Base-by-base conservation (phyloP, 2,888 invertebrate genomes). In the Lasioglossum zephyrum region DNA sequence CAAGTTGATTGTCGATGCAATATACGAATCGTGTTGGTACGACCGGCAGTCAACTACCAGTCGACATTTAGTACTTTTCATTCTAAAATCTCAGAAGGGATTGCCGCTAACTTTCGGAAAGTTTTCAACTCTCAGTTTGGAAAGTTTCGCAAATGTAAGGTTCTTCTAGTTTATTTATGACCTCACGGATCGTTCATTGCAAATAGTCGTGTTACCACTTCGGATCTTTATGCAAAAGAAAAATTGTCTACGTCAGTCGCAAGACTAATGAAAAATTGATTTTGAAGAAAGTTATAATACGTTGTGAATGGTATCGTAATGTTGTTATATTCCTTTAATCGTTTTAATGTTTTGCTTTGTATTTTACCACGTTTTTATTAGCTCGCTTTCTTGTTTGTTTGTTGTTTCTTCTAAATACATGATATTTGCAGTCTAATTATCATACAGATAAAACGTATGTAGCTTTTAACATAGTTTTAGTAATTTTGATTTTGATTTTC, bases 21-120 rank as follows among this genome's bases (percentile, higher is more conserved):
- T 87, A 0, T 92, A 92, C 49, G 70, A 87, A 18, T 74, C 77
- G 22, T n/a, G 77, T n/a, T 92, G 92, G 92, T 92, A 92, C 47
- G 53, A 88, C 3, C 74, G 74, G 31, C 26, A 82, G 9, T 79
- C 87, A 1, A 83, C 26, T 11, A 84, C 88, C 53, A 85, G 73
- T 4, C 86, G 81, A 39, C 53, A 79, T n/a, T 18, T 91, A 16
- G 73, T 89, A 41, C 6, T 89, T n/a, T 44, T 90, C 13, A 86
- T 89, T 41, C 39, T 86, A 26, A 84, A 86, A 63, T 87, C 87
- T 9, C 90, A 90, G 63, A 91, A 74, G 44, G 84, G 85, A 6
- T 78, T 90, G n/a, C 80, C 85, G 22, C 81, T 90, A 1, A 88
- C 90, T 0, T 82, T 84, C 11, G 91, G 91, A 53, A 91, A 91